Base-by-base conservation (phyloP, 2,113 vertebrate genomes). In the Cnemophilus loriae region DNA sequence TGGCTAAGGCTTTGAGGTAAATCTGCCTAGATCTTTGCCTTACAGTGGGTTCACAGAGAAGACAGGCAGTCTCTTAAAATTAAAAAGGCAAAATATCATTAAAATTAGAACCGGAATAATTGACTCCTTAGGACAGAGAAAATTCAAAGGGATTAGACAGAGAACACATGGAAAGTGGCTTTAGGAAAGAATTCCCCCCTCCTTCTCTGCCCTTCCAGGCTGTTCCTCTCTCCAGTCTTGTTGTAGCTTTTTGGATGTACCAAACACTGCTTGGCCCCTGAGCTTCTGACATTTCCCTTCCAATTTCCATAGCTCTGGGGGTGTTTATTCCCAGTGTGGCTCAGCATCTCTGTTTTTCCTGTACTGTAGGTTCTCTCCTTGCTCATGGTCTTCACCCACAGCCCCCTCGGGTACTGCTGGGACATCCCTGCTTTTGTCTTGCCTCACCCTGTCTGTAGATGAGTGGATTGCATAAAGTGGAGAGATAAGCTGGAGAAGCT, bases 1-100 rank as follows among this genome's bases (percentile, higher is more conserved):
- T 65, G 24, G 79, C 59, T 92, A n/a, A 90, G 87, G 76, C 79
- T 86, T 50, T 55, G 68, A 88, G 79, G 68, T 73, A 84, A 88
- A 70, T 83, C 79, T 81, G 39, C 64, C 56, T 37, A 84, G 59
- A 89, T 52, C 68, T 89, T 55, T 70, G 50, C 80, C 64, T 89
- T 90, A 89, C 33, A 59, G 64, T 44, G 68, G 59, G 71, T 80
- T 84, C 68, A 75, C 52, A 90, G 35, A 90, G 80, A 89, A 91
- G 82, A 89, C 50, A 93, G 69, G 44, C 37, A 82, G 53, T 46
- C 59, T 74, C 92, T 77, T 92, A 84, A 92, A 95, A 95, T 86
- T 84, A 90, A 84, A 93, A 89, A 80, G 30, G 59, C 6, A 21
- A 93, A 94, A 87, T 68, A 90, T 57, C 64, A 79, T 89, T 89